A percentile compares a stretch with the other conserved stretches of the same genome.
These are phyloP conservation scores for Lysiphlebus fabarum DNA, from an alignment of 1,140 invertebrate species.

Conservation along the genomic window DNA sequence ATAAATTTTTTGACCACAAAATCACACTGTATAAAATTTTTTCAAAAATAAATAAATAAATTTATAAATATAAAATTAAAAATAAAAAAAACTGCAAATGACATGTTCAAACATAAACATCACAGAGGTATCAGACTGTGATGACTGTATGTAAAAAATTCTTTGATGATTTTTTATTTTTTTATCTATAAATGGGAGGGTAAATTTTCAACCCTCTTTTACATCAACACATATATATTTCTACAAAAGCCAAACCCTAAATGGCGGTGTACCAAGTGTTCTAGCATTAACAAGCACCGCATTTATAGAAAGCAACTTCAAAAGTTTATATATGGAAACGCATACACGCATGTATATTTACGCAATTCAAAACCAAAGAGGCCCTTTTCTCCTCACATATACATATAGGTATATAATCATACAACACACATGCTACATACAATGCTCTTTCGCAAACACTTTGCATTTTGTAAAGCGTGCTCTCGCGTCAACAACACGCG, in stretches of 20 bases:
- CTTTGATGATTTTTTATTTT: too few relatives aligned
- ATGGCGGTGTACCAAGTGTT: constrained; percentile 52
- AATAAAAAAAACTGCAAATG: too few relatives aligned
- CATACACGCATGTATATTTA: constrained; percentile 39
- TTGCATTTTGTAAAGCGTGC: constrained; percentile 11
- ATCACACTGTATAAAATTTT: too few relatives aligned
- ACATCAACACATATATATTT: not conserved
- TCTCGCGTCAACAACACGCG: constrained; percentile 9
- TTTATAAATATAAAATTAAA: too few relatives aligned
- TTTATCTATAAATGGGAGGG: constrained; percentile 1
- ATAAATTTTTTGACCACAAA: too few relatives aligned
- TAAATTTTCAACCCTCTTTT: constrained; percentile 16
- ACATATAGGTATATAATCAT: constrained; percentile 31
- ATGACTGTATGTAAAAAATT: too few relatives aligned
- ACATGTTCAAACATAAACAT: too few relatives aligned
- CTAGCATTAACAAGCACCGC: constrained; percentile 39
- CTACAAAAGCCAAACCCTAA: constrained; percentile 40
- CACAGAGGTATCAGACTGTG: too few relatives aligned
- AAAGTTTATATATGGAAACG: constrained; percentile 25
- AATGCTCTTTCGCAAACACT: constrained; percentile 9
- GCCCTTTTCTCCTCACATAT: constrained; percentile 33
- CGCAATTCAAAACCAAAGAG: constrained; percentile 25
- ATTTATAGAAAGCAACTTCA: constrained; percentile 2
- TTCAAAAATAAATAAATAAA: too few relatives aligned
- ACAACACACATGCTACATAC: not conserved